Base-by-base conservation (phyloP, 2,113 vertebrate genomes). In the Corythoichthys haematopterus region DNA sequence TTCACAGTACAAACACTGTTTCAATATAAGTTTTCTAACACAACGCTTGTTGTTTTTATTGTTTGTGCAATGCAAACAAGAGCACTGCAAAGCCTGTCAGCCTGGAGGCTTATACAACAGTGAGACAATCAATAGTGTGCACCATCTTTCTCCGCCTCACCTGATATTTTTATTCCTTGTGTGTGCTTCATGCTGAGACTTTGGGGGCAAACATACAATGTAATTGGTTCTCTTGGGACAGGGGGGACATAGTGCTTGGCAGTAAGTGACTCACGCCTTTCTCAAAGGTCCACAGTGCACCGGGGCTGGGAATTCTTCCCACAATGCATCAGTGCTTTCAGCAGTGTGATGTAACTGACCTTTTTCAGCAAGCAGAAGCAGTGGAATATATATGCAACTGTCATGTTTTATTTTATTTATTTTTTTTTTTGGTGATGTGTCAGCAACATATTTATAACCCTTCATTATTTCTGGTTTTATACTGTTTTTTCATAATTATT, bases 181-280 rank as follows among this genome's bases (percentile, higher is more conserved):
- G 64, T 72, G 65, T 72, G 65, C 82, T 71, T 81, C 74, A 85
- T 77, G 71, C 53, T 69, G 73, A 65, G 77, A 87, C 78, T 79
- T 77, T 55, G 67, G 78, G 82, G 46, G 82, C 72, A 83, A 89
- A 88, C 80, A 80, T 74, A 57, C 70, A 76, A 72, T 75, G 78
- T 90, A 90, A 91, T 88, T 89, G 84, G 78, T 79, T 77, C 84
- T 85, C 84, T 53, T 62, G 82, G 83, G 86, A 87, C 47, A 45
- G 75, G 55, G 33, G 43, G 63, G 66, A 66, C 62, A 62, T 52
- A n/a, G 20, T 14, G 66, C 72, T 76, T 70, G 71, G 58, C 58
- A 66, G 58, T 74, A 71, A 72, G 69, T 70, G 64, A 79, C 74
- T 84, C 61, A 68, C 46, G 35, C 56, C 64, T 67, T 64, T 76